Evolutionary conservation across 2,113 vertebrate species (phyloP).

Genomic region (Rhinolophus ferrumequinum): DNA sequence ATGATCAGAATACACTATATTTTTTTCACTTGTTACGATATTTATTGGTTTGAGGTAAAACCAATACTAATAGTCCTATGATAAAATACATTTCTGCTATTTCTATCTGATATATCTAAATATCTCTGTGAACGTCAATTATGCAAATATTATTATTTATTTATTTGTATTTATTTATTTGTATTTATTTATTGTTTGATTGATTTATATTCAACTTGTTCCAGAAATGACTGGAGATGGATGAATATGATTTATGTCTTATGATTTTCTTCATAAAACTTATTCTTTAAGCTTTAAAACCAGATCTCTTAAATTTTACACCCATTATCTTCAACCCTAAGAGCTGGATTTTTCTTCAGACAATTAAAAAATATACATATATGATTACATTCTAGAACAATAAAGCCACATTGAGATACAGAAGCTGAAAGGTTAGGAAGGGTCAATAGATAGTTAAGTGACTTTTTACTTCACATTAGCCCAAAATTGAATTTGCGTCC

Average conservation of each 20-base stretch:
- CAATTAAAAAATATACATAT: not conserved
- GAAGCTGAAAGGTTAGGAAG: not conserved
- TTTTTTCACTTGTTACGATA: not conserved
- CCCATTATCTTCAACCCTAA: not conserved
- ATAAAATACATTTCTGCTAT: not conserved
- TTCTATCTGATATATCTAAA: not conserved
- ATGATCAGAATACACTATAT: not conserved
- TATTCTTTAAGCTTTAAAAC: not conserved
- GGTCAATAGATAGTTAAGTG: not conserved
- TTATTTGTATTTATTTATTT: not conserved
- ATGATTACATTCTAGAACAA: not conserved
- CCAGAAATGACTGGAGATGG: constrained; percentile 9
- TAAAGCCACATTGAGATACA: not conserved
- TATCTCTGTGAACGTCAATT: not conserved
- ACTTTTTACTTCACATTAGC: not conserved
- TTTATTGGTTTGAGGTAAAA: not conserved
- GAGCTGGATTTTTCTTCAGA: not conserved
- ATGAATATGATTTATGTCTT: not conserved
- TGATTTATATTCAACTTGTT: not conserved
- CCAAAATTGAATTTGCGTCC: not conserved
- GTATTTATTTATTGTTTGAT: not conserved
- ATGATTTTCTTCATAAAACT: not conserved
- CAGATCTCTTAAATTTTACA: not conserved
- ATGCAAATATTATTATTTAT: not conserved
- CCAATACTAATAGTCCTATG: not conserved